phyloP scores from a whole-genome alignment of 2,888 invertebrate species.

The Agrilus cyanescens region DNA sequence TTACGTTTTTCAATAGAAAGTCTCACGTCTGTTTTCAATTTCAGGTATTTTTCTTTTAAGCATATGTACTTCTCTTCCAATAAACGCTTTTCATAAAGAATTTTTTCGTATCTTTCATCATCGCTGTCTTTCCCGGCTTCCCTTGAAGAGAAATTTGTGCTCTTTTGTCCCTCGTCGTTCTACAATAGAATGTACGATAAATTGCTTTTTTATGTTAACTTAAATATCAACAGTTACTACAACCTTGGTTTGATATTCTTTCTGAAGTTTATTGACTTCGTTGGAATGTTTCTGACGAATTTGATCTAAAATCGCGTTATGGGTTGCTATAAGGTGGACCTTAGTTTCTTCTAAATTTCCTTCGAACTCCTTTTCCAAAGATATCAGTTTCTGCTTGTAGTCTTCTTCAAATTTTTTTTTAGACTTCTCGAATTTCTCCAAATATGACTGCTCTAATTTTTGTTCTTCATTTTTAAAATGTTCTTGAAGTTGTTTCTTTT shows the following conservation, averaged over 20 bases:
- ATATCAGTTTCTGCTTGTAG: constrained; percentile 39
- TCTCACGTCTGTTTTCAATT: constrained; percentile 70
- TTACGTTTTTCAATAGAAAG: constrained; percentile 64
- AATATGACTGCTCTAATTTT: constrained; percentile 30
- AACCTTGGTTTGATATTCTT: constrained; percentile 54
- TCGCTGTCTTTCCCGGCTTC: constrained; percentile 26
- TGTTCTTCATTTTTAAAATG: constrained; percentile 24
- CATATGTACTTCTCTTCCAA: constrained; percentile 69
- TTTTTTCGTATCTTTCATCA: constrained; percentile 47
- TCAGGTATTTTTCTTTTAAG: constrained; percentile 69
- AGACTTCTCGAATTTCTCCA: constrained; percentile 26
- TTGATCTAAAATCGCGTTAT: constrained; percentile 42
- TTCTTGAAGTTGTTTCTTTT: constrained; percentile 32
- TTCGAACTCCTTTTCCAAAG: constrained; percentile 42
- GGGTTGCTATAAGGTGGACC: constrained; percentile 41
- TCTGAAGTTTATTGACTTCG: constrained; percentile 47
- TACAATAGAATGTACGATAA: background rate
- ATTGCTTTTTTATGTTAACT: background rate
- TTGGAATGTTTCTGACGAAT: constrained; percentile 46
- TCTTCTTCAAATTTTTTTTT: constrained; percentile 37
- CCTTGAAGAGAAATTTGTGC: background rate
- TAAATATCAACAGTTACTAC: constrained; percentile 9
- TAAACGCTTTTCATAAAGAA: constrained; percentile 57
- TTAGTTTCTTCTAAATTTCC: constrained; percentile 37
- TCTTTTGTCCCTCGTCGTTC: background rate